These are phyloP conservation scores for Hyperoplus immaculatus DNA, from an alignment of 2,797 vertebrate species.

Conservation along the genomic window DNA sequence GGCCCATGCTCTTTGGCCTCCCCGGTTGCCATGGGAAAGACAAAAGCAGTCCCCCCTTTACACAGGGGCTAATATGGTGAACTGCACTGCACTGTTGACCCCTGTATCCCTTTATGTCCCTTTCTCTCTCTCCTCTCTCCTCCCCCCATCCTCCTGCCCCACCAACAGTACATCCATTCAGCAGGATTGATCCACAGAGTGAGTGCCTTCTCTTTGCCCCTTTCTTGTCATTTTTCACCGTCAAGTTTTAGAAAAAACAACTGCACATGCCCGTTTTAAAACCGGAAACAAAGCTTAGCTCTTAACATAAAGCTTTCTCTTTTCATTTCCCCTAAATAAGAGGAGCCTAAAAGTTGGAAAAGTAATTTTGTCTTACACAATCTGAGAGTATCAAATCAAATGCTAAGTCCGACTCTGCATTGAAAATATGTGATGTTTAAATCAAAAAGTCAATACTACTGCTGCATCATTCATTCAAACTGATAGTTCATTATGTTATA, in stretches of 20 bases:
- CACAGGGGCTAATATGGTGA: slow-evolving; percentile 50
- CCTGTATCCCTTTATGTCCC: slow-evolving; percentile 61
- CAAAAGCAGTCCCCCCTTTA: slow-evolving; percentile 56
- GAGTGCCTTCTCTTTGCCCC: slow-evolving; percentile 75
- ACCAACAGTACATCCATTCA: slow-evolving; percentile 96
- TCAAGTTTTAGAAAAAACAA: slow-evolving; percentile 4
- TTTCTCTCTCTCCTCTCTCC: slow-evolving; percentile 31
- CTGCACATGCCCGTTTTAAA: not conserved
- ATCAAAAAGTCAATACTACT: not conserved
- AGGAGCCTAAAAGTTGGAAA: not conserved
- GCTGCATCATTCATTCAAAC: not conserved
- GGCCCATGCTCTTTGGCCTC: slow-evolving; percentile 1
- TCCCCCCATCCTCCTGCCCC: slow-evolving; percentile 11
- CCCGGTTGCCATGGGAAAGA: slow-evolving; percentile 52
- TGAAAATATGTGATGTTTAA: not conserved
- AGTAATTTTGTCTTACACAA: not conserved
- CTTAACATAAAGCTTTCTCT: not conserved
- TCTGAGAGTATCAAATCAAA: not conserved
- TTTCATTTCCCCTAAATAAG: not conserved
- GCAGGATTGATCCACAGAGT: slow-evolving; percentile 98
- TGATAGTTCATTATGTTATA: too few species aligned
- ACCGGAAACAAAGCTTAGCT: not conserved
- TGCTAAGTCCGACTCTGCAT: not conserved
- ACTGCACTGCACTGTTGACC: slow-evolving; percentile 70
- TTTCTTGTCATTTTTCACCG: slow-evolving; percentile 9